Evolutionary conservation across 2,888 invertebrate species (phyloP).

Genomic region (Lydus trimaculatus): DNA sequence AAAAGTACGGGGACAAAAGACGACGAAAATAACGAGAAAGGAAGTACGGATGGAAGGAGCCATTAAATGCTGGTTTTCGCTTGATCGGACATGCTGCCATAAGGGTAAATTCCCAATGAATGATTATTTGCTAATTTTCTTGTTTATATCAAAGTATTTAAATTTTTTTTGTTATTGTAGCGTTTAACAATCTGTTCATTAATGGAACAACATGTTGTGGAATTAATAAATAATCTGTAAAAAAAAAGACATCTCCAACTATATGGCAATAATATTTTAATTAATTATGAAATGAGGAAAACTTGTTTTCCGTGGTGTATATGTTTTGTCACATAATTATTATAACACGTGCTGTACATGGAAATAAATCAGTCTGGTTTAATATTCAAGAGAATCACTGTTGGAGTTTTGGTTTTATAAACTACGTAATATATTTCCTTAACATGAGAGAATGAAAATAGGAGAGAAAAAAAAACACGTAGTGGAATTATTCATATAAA

Average conservation of each 20-base stretch:
- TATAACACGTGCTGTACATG: conserved; percentile 2
- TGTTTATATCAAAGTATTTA: not conserved
- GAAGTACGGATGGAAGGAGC: conserved; percentile 11
- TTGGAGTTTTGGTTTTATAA: conserved; percentile 7
- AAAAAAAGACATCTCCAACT: not conserved
- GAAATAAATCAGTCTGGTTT: not conserved
- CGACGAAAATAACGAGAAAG: conserved; percentile 8
- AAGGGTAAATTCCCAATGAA: conserved; percentile 5
- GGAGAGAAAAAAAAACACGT: not conserved
- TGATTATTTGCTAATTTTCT: not conserved
- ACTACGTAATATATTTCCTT: not conserved
- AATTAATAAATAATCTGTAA: not conserved
- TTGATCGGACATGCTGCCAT: conserved; percentile 8
- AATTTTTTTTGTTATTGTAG: not conserved
- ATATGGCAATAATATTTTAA: not conserved
- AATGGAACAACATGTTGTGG: not conserved
- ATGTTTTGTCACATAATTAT: not conserved
- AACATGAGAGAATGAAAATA: not conserved
- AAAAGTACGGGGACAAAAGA: not conserved
- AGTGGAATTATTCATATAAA: not conserved
- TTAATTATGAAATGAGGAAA: not conserved
- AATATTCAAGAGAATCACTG: not conserved
- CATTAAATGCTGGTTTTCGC: conserved; percentile 13
- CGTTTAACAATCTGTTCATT: conserved; percentile 1
- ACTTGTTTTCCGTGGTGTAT: not conserved